Evolutionary conservation across 2,113 vertebrate species (phyloP), one percentile per base, ranked within the genome.

Genomic region (Mustela lutreola): DNA sequence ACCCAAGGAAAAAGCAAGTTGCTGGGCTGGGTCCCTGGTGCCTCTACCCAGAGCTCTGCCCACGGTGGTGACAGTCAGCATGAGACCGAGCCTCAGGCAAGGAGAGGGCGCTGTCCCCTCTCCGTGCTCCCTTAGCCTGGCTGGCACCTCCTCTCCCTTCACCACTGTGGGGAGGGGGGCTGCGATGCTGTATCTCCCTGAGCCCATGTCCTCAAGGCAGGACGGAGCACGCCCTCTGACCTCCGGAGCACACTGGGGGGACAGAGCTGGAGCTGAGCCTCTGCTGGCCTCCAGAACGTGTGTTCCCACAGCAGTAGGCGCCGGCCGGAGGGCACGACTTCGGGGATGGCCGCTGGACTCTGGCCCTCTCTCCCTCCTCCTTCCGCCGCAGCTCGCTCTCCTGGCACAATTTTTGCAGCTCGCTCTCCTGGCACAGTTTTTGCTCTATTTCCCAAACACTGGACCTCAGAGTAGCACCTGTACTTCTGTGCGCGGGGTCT

Each of bases 401-500:
- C 45, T 7, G 4, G 26, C 0, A 4, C 33, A n/a, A 50, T 11
- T 18, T 65, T 15, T 0, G 14, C 63, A 12, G 16, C 63, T 26
- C 1, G 0, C 36, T 56, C 48, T 24, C 58, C 45, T 7, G 4
- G 26, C 0, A 5, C 33, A n/a, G 42, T 8, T 18, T 65, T 15
- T 0, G 14, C 63, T 7, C 2, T n/a, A 22, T 21, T 11, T 21
- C 39, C 45, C 36, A 15, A 24, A 28, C 58, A 4, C 8, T 7
- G 0, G 62, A 1, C 16, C 33, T 4, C 2, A 0, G 21, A 14
- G 42, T 0, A 4, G 31, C 10, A 2, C 9, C 2, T 0, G 3
- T 2, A 0, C 0, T 0, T 1, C 0, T 1, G 7, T 5, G 3
- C 1, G 24, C 19, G 31, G 4, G 0, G 9, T 4, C 50, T 2